phyloP scores from a whole-genome alignment of 2,888 invertebrate species.

The Corythucha ciliata region DNA sequence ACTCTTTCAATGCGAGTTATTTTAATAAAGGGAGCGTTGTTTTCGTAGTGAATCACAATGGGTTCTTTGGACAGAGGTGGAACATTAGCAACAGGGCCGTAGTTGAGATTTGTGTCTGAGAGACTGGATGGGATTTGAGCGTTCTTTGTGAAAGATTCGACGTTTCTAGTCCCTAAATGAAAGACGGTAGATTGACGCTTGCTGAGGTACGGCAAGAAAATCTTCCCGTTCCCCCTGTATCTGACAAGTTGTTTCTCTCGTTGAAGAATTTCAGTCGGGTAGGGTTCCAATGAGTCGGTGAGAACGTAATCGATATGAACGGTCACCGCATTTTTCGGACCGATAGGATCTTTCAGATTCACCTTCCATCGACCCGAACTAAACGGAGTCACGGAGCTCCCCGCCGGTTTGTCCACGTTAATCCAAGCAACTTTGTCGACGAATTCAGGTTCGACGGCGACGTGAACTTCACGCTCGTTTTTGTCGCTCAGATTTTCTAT shows the following conservation, averaged over 20 bases:
- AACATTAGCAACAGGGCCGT: constrained; percentile 79
- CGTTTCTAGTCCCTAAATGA: constrained; percentile 61
- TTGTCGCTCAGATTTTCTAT: constrained; percentile 73
- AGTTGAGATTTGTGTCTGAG: constrained; percentile 69
- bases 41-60: constrained; percentile 83
- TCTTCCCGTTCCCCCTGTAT: constrained; percentile 73
- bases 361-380: constrained; percentile 48
- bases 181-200: constrained; percentile 73
- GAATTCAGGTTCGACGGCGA: constrained; percentile 56
- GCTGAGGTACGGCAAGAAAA: constrained; percentile 74
- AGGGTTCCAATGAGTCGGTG: constrained; percentile 67
- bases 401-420: constrained; percentile 49
- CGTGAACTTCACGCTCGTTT: constrained; percentile 58
- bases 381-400: constrained; percentile 41
- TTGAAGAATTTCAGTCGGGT: constrained; percentile 81
- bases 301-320: constrained; percentile 63
- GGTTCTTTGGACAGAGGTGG: constrained; percentile 52
- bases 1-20: constrained; percentile 74
- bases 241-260: constrained; percentile 88
- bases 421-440: constrained; percentile 63
- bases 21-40: constrained; percentile 92
- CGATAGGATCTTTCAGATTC: constrained; percentile 52
- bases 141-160: constrained; percentile 76
- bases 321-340: constrained; percentile 36
- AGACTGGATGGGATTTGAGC: constrained; percentile 70